Percentiles rank a stretch among this genome's conserved stretches.
These are phyloP conservation scores for Peromyscus attwateri DNA, from an alignment of 2,797 vertebrate genomes.

Conservation along the genomic window DNA sequence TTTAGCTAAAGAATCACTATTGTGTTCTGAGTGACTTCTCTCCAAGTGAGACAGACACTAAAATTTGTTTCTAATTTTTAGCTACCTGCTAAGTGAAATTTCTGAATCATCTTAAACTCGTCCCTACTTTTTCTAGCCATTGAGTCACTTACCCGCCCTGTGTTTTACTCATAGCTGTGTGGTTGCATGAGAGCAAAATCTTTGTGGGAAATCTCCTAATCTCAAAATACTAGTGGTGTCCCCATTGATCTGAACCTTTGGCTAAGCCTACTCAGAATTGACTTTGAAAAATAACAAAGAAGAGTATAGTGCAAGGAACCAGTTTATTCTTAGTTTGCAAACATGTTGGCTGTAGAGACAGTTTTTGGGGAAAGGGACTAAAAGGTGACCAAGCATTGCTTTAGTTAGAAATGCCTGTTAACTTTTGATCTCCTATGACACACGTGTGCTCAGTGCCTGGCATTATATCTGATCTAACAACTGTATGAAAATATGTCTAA, in stretches of 20 bases:
- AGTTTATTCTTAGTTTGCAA: neutral
- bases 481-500: neutral
- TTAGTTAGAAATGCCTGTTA: neutral
- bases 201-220: neutral
- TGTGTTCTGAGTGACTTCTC: neutral
- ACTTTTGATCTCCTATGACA: neutral
- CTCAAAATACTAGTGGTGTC: neutral
- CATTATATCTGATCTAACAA: neutral
- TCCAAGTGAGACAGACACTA: neutral
- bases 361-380: neutral
- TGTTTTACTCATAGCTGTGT: neutral
- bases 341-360: neutral
- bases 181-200: neutral
- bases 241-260: neutral
- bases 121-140: neutral
- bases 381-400: neutral
- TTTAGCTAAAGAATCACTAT: neutral
- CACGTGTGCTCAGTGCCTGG: neutral
- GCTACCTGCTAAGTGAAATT: neutral
- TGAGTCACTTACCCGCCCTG: neutral
- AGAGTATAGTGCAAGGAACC: neutral
- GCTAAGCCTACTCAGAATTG: neutral
- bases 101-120: neutral
- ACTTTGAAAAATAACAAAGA: neutral
- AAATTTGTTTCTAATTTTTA: slow-evolving; percentile 1